Evolutionary conservation across 2,888 invertebrate genomes (phyloP), one percentile per base, ranked within the genome.

Genomic region (Tachina lurida): DNA sequence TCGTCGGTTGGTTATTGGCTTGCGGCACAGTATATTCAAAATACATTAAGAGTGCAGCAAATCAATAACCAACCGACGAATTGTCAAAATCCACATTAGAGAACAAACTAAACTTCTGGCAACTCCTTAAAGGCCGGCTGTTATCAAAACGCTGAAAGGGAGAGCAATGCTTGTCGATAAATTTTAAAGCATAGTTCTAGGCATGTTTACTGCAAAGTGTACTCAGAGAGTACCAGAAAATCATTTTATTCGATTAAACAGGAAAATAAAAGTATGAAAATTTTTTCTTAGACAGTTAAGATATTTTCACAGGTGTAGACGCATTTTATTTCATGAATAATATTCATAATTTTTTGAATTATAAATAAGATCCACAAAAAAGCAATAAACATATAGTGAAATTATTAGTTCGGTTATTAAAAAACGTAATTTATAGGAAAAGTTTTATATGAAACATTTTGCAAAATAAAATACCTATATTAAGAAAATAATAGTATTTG

Each of bases 251-350:
- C 17, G 43, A 10, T 60, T 43, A 15, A 41, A 79, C 19, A 81
- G 63, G 63, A 82, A 79, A 75, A 84, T 60, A 54, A 77, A 60
- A 60, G 47, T 12, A 70, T 58, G 8, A 49, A 68, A 73, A 82
- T 58, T 39, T 67, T 77, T 79, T 83, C 86, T 77, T 87, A 90
- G 89, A 90, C 87, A 88, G 89, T 88, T 79, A 87, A 88, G 84
- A 89, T 88, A 88, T 88, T 90, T 91, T 90, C 90, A 88, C 81
- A 88, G 88, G 90, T 89, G 89, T 83, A 88, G 88, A 89, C 89
- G 89, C 88, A 73, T 56, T 67, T 63, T 78, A 77, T 78, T 84
- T 84, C 65, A 81, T 70, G 75, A 65, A 78, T 68, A 60, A 76
- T 49, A 71, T 70, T 58, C 10, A 54, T 75, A 58, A 73, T 78